Conservation (phyloP, 1,140 invertebrate species). For the Venturia canescens region DNA sequence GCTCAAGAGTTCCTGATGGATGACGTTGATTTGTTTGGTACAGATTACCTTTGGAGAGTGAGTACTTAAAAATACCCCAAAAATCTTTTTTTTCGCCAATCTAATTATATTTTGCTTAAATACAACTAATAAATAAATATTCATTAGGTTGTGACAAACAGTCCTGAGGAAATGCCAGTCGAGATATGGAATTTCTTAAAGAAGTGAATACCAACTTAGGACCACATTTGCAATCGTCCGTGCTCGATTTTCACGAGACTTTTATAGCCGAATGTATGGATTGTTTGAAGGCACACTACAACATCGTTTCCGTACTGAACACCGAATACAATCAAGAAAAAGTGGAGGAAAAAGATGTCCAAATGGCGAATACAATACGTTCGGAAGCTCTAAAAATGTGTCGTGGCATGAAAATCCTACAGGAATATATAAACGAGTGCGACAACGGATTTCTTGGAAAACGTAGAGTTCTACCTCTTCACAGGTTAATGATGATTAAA, state of each 20-base stretch:
- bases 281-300: slow-evolving; percentile 89
- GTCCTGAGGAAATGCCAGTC: slow-evolving; percentile 95
- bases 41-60: slow-evolving; percentile 97
- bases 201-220: slow-evolving; percentile 96
- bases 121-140: no score
- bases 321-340: slow-evolving; percentile 78
- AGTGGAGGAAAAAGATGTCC: slow-evolving; percentile 69
- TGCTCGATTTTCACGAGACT: slow-evolving; percentile 90
- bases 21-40: slow-evolving; percentile 94
- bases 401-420: slow-evolving; percentile 94
- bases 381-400: slow-evolving; percentile 94
- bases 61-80: slow-evolving; percentile 63
- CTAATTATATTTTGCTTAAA: no score
- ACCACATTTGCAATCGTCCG: slow-evolving; percentile 86
- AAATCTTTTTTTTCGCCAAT: no score
- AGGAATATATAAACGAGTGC: slow-evolving; percentile 97
- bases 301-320: slow-evolving; percentile 81
- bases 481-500: slow-evolving; percentile 79
- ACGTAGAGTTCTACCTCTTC: slow-evolving; percentile 91
- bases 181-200: slow-evolving; percentile 94
- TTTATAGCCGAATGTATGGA: slow-evolving; percentile 94
- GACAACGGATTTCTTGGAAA: slow-evolving; percentile 95
- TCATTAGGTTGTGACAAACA: slow-evolving; percentile 88
- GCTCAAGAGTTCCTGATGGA: slow-evolving; percentile 88
- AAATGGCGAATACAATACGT: slow-evolving; percentile 73